Conservation (phyloP, 1,140 invertebrate genomes). For the Ips typographus region DNA sequence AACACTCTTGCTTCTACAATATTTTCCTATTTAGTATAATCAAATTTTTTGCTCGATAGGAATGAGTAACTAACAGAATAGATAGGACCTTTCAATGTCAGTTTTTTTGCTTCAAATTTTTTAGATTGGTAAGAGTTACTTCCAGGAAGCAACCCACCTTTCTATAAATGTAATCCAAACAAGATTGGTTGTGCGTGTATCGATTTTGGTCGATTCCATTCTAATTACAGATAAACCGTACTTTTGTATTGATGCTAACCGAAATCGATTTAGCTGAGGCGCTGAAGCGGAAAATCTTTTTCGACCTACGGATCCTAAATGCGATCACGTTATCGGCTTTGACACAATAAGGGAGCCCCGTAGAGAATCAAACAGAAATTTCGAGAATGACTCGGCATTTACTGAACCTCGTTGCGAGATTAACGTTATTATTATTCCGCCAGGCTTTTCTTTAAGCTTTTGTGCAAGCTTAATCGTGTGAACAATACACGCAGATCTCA, state of each 20-base stretch:
- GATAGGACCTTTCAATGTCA: too few species aligned
- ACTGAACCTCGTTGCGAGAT: conserved; percentile 16
- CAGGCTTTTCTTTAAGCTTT: background rate
- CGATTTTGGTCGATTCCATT: conserved; percentile 1
- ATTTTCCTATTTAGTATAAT: too few species aligned
- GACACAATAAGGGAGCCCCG: conserved; percentile 26
- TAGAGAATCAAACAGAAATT: conserved; percentile 31
- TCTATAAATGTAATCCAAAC: too few species aligned
- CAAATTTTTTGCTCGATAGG: too few species aligned
- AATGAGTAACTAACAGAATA: too few species aligned
- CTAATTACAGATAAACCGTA: conserved; percentile 1
- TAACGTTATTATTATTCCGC: conserved; percentile 22
- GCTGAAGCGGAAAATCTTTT: conserved; percentile 24
- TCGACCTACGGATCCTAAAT: conserved; percentile 11
- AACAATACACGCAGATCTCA: conserved; percentile 21
- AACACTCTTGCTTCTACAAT: too few species aligned
- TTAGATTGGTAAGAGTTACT: too few species aligned
- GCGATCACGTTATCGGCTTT: conserved; percentile 23
- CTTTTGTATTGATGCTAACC: conserved; percentile 10
- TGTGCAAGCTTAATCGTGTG: conserved; percentile 21
- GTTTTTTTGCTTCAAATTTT: too few species aligned
- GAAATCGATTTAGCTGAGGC: conserved; percentile 17
- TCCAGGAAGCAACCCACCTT: too few species aligned
- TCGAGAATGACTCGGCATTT: conserved; percentile 25
- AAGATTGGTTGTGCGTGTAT: background rate